Evolutionary conservation across 2,888 invertebrate species (phyloP).

Genomic region (Dryocosmus kuriphilus): DNA sequence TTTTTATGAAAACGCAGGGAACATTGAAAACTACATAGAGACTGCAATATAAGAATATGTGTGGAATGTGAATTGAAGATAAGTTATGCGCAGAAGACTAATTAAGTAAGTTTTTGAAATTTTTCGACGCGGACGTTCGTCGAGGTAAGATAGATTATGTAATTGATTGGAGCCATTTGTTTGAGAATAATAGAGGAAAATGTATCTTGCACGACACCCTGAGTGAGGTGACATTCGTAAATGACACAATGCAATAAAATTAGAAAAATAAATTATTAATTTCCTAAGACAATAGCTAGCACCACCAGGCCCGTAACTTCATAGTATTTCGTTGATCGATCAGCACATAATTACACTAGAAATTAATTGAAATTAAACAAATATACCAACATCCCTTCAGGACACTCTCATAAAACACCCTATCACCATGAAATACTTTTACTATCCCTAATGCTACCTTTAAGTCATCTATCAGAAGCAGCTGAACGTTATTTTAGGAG

Average conservation of each 20-base stretch:
- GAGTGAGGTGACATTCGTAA: conserved; percentile 15
- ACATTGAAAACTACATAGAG: not conserved
- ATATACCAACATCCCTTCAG: no score
- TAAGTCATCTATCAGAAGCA: no score
- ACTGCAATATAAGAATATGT: not conserved
- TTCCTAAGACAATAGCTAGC: no score
- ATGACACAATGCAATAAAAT: not conserved
- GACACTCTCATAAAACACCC: no score
- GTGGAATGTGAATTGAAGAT: not conserved
- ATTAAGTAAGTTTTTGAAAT: conserved; percentile 20
- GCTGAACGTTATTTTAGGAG: no score
- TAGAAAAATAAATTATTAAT: not conserved
- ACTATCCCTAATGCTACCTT: no score
- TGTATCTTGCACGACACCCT: not conserved
- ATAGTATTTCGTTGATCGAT: no score
- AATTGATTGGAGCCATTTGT: conserved; percentile 8
- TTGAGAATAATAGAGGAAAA: conserved; percentile 7
- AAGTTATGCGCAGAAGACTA: conserved; percentile 17
- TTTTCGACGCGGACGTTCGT: not conserved
- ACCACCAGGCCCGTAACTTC: no score
- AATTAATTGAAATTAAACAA: no score
- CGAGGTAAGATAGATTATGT: conserved; percentile 12
- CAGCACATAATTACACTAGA: no score
- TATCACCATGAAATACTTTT: no score
- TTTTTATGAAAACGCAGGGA: not conserved